A percentile compares a stretch with the other conserved stretches of the same genome.
These are phyloP conservation scores for Platyrinchus mystaceus DNA, from an alignment of 2,797 vertebrate species.

Conservation along the genomic window DNA sequence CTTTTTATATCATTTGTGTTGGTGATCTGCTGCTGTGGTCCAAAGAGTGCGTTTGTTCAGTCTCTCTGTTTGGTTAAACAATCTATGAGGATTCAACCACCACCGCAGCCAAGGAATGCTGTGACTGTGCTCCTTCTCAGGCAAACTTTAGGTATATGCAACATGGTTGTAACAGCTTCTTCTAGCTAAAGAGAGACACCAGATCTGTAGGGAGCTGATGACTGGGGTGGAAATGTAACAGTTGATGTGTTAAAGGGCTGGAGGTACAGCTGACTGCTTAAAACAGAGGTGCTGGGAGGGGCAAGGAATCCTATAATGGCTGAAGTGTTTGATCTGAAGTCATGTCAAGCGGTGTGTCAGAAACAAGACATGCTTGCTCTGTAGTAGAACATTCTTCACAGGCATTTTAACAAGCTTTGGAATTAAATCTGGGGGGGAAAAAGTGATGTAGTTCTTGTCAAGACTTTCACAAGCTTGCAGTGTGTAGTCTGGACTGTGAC, in stretches of 20 bases:
- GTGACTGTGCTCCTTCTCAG: background rate
- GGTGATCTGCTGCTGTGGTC: background rate
- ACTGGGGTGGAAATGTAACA: background rate
- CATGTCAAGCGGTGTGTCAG: background rate
- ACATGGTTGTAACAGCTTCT: background rate
- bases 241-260: background rate
- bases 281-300: background rate
- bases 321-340: background rate
- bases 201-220: background rate
- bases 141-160: background rate
- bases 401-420: background rate
- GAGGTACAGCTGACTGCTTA: background rate
- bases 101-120: background rate
- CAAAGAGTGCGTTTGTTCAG: background rate
- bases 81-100: background rate
- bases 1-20: background rate
- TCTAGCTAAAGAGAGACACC: background rate
- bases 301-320: background rate
- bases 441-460: constrained; percentile 13
- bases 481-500: background rate
- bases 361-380: background rate
- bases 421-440: background rate
- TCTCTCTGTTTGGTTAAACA: background rate
- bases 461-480: constrained; percentile 1
- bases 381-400: constrained; percentile 11